These are phyloP conservation scores for Petrocephalus schoutedeni DNA, from an alignment of 2,797 vertebrate genomes.

Conservation along the genomic window DNA sequence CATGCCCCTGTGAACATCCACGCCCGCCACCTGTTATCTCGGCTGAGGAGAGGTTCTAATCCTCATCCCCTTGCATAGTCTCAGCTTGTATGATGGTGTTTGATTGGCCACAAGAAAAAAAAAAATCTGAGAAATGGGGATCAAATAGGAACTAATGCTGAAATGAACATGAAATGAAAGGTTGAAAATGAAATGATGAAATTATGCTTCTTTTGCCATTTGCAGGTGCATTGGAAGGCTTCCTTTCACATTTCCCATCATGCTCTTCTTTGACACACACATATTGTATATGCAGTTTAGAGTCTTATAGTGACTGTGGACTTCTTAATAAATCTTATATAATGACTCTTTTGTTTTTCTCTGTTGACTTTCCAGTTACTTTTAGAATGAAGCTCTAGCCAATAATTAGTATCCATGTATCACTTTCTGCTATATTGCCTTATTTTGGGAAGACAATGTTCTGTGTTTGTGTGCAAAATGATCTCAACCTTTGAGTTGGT, in stretches of 20 bases:
- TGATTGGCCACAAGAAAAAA: not conserved
- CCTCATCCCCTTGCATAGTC: slow-evolving; percentile 36
- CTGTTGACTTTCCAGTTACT: not conserved
- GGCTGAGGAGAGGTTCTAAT: not conserved
- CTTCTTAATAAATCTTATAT: not conserved
- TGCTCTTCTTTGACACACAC: not conserved
- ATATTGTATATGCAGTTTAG: not conserved
- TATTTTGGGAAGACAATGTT: not conserved
- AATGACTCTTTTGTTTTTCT: not conserved
- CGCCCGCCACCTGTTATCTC: slow-evolving; percentile 23
- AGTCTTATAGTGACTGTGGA: not conserved
- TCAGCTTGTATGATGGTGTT: slow-evolving; percentile 37
- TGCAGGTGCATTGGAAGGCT: not conserved
- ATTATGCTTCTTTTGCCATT: not conserved
- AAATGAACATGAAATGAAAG: not conserved
- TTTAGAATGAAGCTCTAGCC: not conserved
- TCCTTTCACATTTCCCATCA: not conserved
- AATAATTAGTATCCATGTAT: not conserved
- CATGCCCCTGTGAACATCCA: not conserved
- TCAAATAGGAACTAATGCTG: not conserved
- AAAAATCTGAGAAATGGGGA: not conserved
- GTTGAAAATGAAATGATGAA: not conserved
- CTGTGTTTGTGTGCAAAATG: not conserved
- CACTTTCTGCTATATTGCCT: not conserved
- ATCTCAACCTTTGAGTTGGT: not conserved